Percentiles rank a stretch among this genome's conserved stretches.
phyloP scores from a whole-genome alignment of 1,140 invertebrate genomes.

The Cylas formicarius region DNA sequence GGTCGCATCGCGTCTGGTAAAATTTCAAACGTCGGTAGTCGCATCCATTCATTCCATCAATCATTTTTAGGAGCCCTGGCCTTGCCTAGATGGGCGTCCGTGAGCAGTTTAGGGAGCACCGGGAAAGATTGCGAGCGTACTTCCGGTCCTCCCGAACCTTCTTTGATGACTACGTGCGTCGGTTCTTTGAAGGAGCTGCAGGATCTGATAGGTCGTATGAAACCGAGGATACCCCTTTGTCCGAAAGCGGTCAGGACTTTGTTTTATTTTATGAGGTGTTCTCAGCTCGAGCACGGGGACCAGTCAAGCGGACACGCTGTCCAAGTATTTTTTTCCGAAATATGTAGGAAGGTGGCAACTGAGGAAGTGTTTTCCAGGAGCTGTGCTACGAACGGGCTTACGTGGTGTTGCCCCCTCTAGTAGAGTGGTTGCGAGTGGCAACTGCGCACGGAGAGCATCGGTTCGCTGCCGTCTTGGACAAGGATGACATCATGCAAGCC shows the following conservation, averaged over 20 bases:
- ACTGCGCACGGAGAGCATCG: conserved; percentile 75
- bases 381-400: conserved; percentile 80
- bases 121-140: conserved; percentile 40
- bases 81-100: conserved; percentile 77
- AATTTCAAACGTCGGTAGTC: background rate
- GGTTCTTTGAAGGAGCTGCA: conserved; percentile 70
- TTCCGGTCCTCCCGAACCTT: conserved; percentile 53
- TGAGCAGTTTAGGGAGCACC: conserved; percentile 60
- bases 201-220: conserved; percentile 60
- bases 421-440: conserved; percentile 80
- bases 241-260: conserved; percentile 66
- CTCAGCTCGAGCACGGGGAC: conserved; percentile 57
- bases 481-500: conserved; percentile 82
- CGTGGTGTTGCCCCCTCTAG: conserved; percentile 75
- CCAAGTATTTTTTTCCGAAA: conserved; percentile 16
- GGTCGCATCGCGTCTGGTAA: conserved; percentile 76
- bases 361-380: conserved; percentile 53
- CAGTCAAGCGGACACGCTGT: conserved; percentile 30
- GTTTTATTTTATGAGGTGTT: conserved; percentile 88
- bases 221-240: conserved; percentile 52
- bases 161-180: conserved; percentile 79
- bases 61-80: conserved; percentile 60
- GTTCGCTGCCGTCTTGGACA: conserved; percentile 68
- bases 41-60: background rate
- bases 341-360: no score